phyloP scores from a whole-genome alignment of 2,888 invertebrate genomes.

The Colletes collaris region DNA sequence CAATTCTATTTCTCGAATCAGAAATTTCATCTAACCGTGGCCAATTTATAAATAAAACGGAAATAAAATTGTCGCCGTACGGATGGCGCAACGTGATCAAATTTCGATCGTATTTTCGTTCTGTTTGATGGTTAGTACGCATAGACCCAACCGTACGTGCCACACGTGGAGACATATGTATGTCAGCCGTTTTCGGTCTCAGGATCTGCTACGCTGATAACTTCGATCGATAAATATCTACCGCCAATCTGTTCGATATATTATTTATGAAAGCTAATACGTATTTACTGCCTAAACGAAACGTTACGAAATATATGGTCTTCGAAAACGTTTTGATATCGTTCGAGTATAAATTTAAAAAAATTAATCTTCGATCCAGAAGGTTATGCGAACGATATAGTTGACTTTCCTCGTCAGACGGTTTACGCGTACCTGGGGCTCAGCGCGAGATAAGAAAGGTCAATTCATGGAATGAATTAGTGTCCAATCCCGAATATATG shows the following conservation, averaged over 20 bases:
- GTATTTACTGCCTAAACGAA: background rate
- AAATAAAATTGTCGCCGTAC: conserved; percentile 38
- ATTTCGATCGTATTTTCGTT: conserved; percentile 38
- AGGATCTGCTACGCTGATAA: conserved; percentile 28
- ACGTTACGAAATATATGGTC: background rate
- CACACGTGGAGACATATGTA: conserved; percentile 38
- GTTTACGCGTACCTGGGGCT: too few relatives aligned
- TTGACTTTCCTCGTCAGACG: too few relatives aligned
- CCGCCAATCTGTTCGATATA: conserved; percentile 8
- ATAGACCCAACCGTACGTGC: conserved; percentile 20
- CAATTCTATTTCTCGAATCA: conserved; percentile 7
- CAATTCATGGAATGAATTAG: too few relatives aligned
- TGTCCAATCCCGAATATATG: too few relatives aligned
- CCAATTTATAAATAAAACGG: conserved; percentile 26
- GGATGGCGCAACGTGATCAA: conserved; percentile 40
- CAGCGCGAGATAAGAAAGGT: too few relatives aligned
- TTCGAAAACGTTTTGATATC: too few relatives aligned
- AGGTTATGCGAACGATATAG: too few relatives aligned
- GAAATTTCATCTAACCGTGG: conserved; percentile 13
- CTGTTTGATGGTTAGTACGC: conserved; percentile 10
- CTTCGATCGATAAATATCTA: conserved; percentile 21
- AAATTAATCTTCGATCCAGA: too few relatives aligned
- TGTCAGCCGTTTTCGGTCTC: conserved; percentile 31
- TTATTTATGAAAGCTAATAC: conserved; percentile 7
- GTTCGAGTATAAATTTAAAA: too few relatives aligned